Conservation (phyloP, 2,797 vertebrate species). For the Merluccius polli region DNA sequence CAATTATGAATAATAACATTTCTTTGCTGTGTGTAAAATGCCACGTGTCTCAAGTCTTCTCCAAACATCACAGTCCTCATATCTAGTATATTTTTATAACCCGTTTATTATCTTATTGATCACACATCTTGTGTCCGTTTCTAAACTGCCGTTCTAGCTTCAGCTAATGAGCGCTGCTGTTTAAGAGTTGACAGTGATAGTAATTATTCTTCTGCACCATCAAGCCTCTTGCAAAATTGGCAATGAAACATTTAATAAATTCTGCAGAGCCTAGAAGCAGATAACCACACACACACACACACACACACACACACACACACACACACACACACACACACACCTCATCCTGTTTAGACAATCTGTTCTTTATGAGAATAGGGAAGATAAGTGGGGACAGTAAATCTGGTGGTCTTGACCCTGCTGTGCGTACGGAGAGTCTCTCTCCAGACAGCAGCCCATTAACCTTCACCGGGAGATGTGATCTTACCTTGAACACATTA, state of each 20-base stretch:
- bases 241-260: background rate
- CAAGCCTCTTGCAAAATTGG: background rate
- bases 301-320: background rate
- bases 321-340: background rate
- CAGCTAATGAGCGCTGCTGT: background rate
- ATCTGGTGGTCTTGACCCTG: background rate
- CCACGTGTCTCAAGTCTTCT: background rate
- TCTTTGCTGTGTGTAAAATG: background rate
- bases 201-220: background rate
- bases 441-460: background rate
- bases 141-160: background rate
- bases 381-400: background rate
- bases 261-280: background rate
- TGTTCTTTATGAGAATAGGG: background rate
- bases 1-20: background rate
- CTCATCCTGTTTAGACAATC: background rate
- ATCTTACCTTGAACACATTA: background rate
- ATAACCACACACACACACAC: background rate
- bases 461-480: conserved; percentile 1
- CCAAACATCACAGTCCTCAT: background rate
- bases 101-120: background rate
- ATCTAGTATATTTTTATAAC: background rate
- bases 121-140: background rate
- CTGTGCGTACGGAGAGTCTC: background rate
- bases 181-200: background rate